Evolutionary conservation across 2,113 vertebrate species (phyloP).

Genomic region (Elgaria multicarinata): DNA sequence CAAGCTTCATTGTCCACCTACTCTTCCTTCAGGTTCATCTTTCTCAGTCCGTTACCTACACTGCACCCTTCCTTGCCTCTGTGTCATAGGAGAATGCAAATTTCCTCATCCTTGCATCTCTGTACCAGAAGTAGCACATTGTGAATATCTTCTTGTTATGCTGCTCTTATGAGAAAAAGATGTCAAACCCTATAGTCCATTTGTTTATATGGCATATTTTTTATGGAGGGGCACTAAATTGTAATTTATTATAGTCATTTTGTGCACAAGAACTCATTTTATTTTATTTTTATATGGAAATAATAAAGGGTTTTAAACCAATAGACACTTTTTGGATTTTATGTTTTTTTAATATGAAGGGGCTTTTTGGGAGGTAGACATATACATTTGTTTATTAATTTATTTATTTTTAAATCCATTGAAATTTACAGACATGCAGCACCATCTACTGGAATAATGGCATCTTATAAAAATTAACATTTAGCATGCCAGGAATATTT

Average conservation of each 20-base stretch:
- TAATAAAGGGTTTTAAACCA: constrained; percentile 1
- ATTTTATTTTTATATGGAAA: constrained; percentile 13
- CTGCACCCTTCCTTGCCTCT: neutral
- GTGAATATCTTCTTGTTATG: no score
- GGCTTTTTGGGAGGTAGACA: constrained; percentile 27
- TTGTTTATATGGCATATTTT: neutral
- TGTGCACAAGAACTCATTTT: constrained; percentile 38
- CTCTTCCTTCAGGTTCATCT: neutral
- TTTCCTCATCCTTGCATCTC: neutral
- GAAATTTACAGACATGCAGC: constrained; percentile 75
- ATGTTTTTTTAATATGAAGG: constrained; percentile 31
- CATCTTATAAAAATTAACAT: neutral
- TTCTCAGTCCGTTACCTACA: neutral
- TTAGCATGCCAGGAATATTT: neutral
- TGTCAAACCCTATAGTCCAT: neutral
- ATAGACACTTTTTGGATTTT: neutral
- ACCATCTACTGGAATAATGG: constrained; percentile 79
- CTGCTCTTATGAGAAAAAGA: neutral
- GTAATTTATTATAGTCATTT: constrained; percentile 45
- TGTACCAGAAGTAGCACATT: neutral
- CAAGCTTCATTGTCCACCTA: neutral
- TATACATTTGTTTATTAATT: neutral
- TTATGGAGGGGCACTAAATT: constrained; percentile 40
- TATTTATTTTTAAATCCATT: neutral
- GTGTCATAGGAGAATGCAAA: neutral